phyloP scores from a whole-genome alignment of 2,113 vertebrate genomes.

The Tenebrosternarchus preto region DNA sequence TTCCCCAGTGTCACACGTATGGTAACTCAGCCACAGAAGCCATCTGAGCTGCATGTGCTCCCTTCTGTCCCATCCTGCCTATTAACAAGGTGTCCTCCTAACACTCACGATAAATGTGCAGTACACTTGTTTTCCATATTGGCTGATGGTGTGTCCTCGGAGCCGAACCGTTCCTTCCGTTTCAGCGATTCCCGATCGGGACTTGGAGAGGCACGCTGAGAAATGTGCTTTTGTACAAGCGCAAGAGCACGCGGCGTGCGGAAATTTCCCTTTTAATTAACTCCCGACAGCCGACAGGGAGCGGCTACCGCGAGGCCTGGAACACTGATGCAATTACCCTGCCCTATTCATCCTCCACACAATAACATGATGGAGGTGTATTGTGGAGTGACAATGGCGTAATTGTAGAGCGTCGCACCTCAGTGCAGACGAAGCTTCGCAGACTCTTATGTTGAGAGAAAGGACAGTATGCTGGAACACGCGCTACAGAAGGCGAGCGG shows the following conservation, averaged over 20 bases:
- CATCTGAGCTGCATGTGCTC: too few relatives aligned
- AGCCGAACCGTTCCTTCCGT: background rate
- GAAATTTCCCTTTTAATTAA: constrained; percentile 72
- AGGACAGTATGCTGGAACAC: constrained; percentile 25
- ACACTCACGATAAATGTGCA: background rate
- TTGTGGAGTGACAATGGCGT: constrained; percentile 69
- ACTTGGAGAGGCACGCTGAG: background rate
- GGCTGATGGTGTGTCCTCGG: background rate
- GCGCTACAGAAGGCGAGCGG: background rate
- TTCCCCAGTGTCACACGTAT: too few relatives aligned
- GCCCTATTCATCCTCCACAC: constrained; percentile 71
- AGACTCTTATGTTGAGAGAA: constrained; percentile 42
- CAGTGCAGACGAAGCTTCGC: constrained; percentile 57
- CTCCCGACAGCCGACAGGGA: constrained; percentile 62
- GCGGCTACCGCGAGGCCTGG: constrained; percentile 68
- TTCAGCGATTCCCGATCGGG: background rate
- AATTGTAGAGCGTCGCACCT: constrained; percentile 67
- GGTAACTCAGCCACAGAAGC: too few relatives aligned
- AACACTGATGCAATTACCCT: constrained; percentile 71
- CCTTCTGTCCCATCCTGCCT: background rate
- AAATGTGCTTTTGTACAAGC: background rate
- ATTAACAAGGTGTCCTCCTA: constrained; percentile 17
- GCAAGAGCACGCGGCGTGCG: constrained; percentile 8
- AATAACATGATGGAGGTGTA: constrained; percentile 69
- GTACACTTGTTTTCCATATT: background rate